These are phyloP conservation scores for Euthynnus affinis DNA, from an alignment of 2,797 vertebrate species.

Conservation along the genomic window DNA sequence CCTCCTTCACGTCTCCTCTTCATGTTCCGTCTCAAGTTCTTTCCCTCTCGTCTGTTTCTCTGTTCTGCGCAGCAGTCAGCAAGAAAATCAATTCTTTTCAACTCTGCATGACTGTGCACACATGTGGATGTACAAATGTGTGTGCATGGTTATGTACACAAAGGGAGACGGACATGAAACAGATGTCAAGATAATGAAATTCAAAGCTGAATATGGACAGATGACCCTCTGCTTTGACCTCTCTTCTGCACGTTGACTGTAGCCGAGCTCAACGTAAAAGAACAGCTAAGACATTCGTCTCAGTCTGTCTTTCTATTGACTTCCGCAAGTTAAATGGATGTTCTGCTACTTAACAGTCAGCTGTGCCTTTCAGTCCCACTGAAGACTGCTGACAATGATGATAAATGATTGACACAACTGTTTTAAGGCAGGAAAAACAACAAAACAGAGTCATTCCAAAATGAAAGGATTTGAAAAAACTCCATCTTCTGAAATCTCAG, in stretches of 20 bases:
- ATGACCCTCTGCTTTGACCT: constrained; percentile 18
- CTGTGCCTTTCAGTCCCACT: background rate
- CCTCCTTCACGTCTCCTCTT: constrained; percentile 8
- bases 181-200: constrained; percentile 58
- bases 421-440: background rate
- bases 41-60: background rate
- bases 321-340: background rate
- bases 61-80: constrained; percentile 28
- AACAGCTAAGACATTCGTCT: constrained; percentile 15
- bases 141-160: constrained; percentile 36
- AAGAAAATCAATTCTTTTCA: constrained; percentile 53
- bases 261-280: constrained; percentile 3
- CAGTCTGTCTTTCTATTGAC: background rate
- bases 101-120: constrained; percentile 63
- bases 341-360: background rate
- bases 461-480: background rate
- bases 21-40: background rate
- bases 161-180: constrained; percentile 50
- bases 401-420: background rate
- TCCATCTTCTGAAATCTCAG: too few species aligned
- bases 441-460: background rate
- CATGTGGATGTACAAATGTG: constrained; percentile 35
- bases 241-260: background rate
- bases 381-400: background rate
- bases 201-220: constrained; percentile 38